phyloP scores from a whole-genome alignment of 2,113 vertebrate species.

The Haplochromis vanheusdeni region DNA sequence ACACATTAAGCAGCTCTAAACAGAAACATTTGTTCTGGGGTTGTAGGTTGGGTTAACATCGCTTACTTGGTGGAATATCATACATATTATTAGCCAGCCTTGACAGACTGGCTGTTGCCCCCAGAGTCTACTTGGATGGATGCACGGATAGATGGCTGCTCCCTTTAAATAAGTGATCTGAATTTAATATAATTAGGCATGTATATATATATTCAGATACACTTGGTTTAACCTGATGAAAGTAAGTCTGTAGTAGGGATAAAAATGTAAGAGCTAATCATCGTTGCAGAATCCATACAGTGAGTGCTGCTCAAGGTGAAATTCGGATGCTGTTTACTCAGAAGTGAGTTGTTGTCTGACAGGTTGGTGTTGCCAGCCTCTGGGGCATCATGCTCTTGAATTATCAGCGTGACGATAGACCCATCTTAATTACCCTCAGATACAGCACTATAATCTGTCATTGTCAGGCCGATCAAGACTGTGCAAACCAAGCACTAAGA shows the following conservation, averaged over 20 bases:
- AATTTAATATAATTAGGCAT: background rate
- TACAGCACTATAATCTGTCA: constrained; percentile 60
- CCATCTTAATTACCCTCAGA: constrained; percentile 73
- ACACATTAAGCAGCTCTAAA: background rate
- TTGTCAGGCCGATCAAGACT: constrained; percentile 62
- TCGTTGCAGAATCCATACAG: background rate
- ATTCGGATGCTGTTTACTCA: constrained; percentile 29
- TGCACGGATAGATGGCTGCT: background rate
- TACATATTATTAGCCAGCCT: background rate
- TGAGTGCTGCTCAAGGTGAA: constrained; percentile 17
- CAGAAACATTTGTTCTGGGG: background rate
- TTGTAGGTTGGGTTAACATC: background rate
- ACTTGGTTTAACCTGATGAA: background rate
- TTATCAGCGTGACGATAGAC: constrained; percentile 55
- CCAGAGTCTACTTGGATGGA: background rate
- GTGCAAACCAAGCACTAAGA: constrained; percentile 62
- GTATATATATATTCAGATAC: background rate
- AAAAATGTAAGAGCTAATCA: background rate
- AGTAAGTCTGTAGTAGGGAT: background rate
- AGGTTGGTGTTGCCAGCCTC: constrained; percentile 32
- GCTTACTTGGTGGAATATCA: background rate
- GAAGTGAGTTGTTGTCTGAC: constrained; percentile 28
- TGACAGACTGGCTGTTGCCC: background rate
- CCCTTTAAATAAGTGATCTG: background rate
- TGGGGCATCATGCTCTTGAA: constrained; percentile 38